Evolutionary conservation across 1,140 invertebrate genomes (phyloP).

Genomic region (Acromyrmex echinatior): DNA sequence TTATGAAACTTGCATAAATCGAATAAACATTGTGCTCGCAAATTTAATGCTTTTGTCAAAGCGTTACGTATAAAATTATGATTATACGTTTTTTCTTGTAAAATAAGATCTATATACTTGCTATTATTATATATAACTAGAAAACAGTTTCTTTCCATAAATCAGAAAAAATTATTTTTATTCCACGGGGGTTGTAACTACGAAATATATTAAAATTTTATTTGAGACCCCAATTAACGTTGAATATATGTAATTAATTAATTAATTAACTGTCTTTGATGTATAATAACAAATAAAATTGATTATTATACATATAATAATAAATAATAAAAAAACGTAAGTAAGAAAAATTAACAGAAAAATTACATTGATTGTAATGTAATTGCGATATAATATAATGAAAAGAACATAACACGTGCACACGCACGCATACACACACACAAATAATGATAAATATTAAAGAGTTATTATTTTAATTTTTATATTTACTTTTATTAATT

Average conservation of each 20-base stretch:
- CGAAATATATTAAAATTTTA: neutral
- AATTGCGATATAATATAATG: neutral
- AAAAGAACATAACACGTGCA: neutral
- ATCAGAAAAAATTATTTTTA: neutral
- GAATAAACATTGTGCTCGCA: neutral
- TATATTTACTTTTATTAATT: no score
- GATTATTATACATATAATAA: neutral
- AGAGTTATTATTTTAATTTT: neutral
- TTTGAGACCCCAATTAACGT: neutral
- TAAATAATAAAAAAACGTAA: neutral
- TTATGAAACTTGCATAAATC: neutral
- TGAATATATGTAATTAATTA: neutral
- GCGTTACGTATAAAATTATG: neutral
- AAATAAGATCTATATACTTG: neutral
- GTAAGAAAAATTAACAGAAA: neutral
- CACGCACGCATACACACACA: no score
- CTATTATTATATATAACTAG: neutral
- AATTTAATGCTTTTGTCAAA: slow-evolving; percentile 1
- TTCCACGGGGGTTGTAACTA: neutral
- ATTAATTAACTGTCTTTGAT: neutral
- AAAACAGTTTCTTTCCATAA: neutral
- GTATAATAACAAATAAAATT: neutral
- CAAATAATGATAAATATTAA: neutral
- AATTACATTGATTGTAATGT: neutral
- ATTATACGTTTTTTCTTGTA: neutral